These are phyloP conservation scores for Podabrus alpinus DNA, from an alignment of 2,888 invertebrate species.

Conservation along the genomic window DNA sequence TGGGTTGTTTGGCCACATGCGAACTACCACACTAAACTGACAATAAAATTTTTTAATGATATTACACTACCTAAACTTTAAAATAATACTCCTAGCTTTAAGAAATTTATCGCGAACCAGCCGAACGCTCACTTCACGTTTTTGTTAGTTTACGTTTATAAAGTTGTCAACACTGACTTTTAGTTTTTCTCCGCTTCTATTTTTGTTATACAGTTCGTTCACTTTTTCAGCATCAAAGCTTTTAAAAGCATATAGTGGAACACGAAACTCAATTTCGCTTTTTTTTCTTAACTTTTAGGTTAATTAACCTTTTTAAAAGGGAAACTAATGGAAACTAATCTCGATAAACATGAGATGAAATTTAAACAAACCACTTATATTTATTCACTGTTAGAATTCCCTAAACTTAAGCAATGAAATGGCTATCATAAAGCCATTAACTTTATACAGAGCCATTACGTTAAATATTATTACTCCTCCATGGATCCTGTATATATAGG, in stretches of 20 bases:
- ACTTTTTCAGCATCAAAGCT: neutral
- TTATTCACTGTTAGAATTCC: slow-evolving; percentile 36
- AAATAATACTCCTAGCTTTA: neutral
- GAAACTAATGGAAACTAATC: no score
- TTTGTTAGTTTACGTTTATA: neutral
- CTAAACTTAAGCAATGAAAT: slow-evolving; percentile 41
- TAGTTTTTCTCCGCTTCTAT: neutral
- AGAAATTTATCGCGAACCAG: neutral
- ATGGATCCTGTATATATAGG: slow-evolving; percentile 36
- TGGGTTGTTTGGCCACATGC: slow-evolving; percentile 54
- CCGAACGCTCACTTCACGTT: neutral
- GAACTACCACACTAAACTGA: slow-evolving; percentile 54
- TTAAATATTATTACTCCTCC: slow-evolving; percentile 49
- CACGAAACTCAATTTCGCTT: no score
- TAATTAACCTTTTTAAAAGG: neutral
- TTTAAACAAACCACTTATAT: slow-evolving; percentile 12
- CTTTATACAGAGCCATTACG: slow-evolving; percentile 50
- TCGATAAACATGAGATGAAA: neutral
- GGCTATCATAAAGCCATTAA: slow-evolving; percentile 49
- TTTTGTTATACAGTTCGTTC: neutral
- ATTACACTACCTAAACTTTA: slow-evolving; percentile 7
- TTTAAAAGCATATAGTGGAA: neutral
- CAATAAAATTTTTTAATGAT: slow-evolving; percentile 57
- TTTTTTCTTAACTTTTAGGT: neutral
- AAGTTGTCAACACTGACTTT: neutral